Evolutionary conservation across 2,113 vertebrate species (phyloP).

Genomic region (Struthidea cinerea): DNA sequence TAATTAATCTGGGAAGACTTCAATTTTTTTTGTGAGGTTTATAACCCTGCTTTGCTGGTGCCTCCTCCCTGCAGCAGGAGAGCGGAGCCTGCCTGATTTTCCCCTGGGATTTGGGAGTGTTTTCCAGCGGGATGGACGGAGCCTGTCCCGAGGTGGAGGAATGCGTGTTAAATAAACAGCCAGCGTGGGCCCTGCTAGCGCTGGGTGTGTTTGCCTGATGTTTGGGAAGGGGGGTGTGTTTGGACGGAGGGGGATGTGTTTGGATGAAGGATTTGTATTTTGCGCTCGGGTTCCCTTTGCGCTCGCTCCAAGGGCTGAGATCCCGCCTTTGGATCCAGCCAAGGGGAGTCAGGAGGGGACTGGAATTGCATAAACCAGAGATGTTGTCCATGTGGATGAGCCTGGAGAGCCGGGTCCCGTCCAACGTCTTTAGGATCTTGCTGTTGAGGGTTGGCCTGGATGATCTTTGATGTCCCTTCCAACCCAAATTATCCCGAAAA

Average conservation of each 20-base stretch:
- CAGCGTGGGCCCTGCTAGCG: neutral
- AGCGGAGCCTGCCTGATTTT: no score
- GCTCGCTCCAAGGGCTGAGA: neutral
- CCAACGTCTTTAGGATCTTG: neutral
- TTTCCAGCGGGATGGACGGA: neutral
- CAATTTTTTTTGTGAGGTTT: neutral
- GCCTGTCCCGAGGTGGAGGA: neutral
- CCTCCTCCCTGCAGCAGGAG: neutral
- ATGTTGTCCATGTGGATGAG: neutral
- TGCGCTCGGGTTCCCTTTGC: neutral
- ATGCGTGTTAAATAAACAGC: neutral
- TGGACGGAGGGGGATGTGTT: neutral
- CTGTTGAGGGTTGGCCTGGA: neutral
- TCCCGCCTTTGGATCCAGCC: neutral
- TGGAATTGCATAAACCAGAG: neutral
- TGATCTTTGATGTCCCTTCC: neutral
- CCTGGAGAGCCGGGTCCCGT: accelerated
- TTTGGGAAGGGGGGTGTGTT: neutral
- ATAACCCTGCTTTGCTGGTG: neutral
- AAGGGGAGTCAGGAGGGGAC: neutral
- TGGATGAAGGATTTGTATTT: neutral
- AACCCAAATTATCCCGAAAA: neutral
- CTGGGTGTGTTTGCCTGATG: neutral
- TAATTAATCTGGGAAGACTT: neutral
- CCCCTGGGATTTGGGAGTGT: neutral